Evolutionary conservation across 2,888 invertebrate genomes (phyloP), one percentile per base, ranked within the genome.

Genomic region (Agrotis puta): DNA sequence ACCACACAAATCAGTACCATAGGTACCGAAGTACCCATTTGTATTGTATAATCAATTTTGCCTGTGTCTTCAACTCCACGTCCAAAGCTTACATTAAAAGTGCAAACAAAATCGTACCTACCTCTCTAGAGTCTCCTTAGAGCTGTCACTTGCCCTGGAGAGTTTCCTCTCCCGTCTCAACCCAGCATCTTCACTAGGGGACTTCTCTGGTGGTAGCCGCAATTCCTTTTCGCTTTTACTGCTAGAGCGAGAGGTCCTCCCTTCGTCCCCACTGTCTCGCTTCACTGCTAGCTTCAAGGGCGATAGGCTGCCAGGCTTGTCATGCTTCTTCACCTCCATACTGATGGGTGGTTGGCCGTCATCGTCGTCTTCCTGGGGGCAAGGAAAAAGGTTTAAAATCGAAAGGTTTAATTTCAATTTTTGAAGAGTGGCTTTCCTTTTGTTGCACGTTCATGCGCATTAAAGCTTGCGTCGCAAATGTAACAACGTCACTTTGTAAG

Each of bases 291-390:
- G 90, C 85, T 90, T 94, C 74, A 94, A 90, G 74, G 95, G 95
- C 85, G 95, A 95, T 77, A 94, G 85, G 85, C 91, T 95, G 92
- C 94, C 94, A 85, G 94, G 87, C 89, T 94, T 95, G 63, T 95
- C 95, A 85, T 90, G 89, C 85, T 92, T 94, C 88, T 95, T 96
- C 93, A 96, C 88, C 95, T 96, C 95, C 95, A 95, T 95, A 91
- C 92, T 92, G 91, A 87, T 70, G 82, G 85, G 74, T 86, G 86
- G 82, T 81, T 79, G 86, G 87, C 91, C 94, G 94, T 95, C 88
- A 83, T 93, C 87, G 84, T 87, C 80, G 88, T 75, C 79, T 87
- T 83, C 78, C 94, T 94, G 85, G 14, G 87, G 74, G 79, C 48
- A 7, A 33, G 4, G 11, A n/a, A n/a, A 11, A 0, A 1, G 63